Conservation (phyloP, 2,113 vertebrate species). For the Albula glossodonta region DNA sequence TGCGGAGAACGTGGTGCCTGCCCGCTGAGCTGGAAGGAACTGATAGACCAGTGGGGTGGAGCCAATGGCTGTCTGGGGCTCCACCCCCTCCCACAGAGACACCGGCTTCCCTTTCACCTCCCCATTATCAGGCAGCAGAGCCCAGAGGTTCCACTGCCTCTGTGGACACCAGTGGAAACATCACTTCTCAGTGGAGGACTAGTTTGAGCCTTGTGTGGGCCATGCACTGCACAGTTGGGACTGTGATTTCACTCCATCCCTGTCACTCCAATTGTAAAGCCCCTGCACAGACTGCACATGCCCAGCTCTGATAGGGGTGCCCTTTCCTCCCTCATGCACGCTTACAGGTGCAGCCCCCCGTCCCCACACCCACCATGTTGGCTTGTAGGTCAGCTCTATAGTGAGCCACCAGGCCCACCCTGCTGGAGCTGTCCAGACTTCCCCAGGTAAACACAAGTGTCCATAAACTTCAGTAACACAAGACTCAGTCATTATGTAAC, state of each 20-base stretch:
- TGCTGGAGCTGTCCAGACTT: background rate
- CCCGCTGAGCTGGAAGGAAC: slow-evolving; percentile 49
- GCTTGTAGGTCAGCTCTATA: background rate
- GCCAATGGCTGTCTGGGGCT: background rate
- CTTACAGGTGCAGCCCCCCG: background rate
- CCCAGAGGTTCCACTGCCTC: too few relatives aligned
- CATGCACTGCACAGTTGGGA: background rate
- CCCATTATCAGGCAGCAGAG: background rate
- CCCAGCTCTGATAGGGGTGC: background rate
- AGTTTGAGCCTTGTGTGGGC: too few relatives aligned
- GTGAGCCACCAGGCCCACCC: background rate
- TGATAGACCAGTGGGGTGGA: background rate
- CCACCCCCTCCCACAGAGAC: background rate
- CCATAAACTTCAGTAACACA: background rate
- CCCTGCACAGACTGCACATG: background rate
- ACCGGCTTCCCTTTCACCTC: background rate
- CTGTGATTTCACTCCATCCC: background rate
- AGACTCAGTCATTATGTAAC: background rate
- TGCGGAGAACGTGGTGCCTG: slow-evolving; percentile 58
- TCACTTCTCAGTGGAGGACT: background rate
- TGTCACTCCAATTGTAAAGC: background rate
- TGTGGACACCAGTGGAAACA: background rate
- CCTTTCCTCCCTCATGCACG: background rate
- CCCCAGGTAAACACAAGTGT: background rate
- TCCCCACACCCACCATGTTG: background rate